Conservation (phyloP, 2,888 invertebrate species). For the Itoplectis maculator region DNA sequence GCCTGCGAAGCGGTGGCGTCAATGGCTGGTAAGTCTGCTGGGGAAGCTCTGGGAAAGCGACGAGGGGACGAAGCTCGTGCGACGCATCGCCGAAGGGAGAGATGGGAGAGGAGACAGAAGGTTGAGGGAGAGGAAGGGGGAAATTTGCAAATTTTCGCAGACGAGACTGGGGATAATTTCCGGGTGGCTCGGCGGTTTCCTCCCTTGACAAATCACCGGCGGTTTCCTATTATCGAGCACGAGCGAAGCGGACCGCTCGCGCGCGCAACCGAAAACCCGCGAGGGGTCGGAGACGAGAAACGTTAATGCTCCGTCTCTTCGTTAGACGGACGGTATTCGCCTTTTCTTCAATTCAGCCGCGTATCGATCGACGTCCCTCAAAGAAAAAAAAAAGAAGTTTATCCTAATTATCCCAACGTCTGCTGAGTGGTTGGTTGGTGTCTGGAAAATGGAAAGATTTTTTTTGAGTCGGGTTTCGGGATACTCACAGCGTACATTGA, state of each 20-base stretch:
- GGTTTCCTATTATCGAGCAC: constrained; percentile 82
- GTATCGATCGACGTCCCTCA: too few relatives aligned
- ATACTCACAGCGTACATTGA: constrained; percentile 95
- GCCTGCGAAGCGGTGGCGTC: constrained; percentile 77
- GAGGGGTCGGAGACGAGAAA: constrained; percentile 10
- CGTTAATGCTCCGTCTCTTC: too few relatives aligned
- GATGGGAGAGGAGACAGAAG: neutral
- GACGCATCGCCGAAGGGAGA: neutral
- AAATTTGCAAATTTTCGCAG: constrained; percentile 83
- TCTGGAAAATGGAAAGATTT: too few relatives aligned
- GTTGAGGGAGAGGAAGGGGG: constrained; percentile 68
- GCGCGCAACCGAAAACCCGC: constrained; percentile 44
- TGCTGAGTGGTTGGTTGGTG: too few relatives aligned
- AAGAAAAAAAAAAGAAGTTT: too few relatives aligned
- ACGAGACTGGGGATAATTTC: constrained; percentile 82
- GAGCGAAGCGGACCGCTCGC: constrained; percentile 30
- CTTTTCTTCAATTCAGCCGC: too few relatives aligned
- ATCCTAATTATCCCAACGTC: too few relatives aligned
- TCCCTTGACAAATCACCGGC: constrained; percentile 83
- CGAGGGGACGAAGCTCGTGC: constrained; percentile 6
- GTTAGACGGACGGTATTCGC: too few relatives aligned
- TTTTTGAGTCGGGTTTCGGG: too few relatives aligned
- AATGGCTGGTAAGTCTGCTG: constrained; percentile 75
- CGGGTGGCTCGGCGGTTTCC: constrained; percentile 82
- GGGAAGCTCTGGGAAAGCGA: constrained; percentile 67